Conservation (phyloP, 2,888 invertebrate species). For the Panopea generosa region DNA sequence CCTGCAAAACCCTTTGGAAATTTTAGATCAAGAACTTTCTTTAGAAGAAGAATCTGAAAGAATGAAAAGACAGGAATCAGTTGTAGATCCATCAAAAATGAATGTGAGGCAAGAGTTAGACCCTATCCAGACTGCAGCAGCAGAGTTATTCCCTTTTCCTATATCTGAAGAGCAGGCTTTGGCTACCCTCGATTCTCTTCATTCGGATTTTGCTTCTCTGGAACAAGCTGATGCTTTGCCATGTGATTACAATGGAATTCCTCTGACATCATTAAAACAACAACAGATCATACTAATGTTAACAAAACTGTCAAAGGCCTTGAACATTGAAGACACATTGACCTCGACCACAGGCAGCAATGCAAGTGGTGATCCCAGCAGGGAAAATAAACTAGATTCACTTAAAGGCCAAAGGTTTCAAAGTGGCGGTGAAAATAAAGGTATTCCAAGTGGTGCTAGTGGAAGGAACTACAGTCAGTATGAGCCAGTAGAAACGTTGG, state of each 20-base stretch:
- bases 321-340: constrained; percentile 77
- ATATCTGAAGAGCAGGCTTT: constrained; percentile 65
- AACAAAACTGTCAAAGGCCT: constrained; percentile 73
- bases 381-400: constrained; percentile 5
- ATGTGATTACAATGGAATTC: constrained; percentile 77
- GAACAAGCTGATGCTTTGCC: constrained; percentile 75
- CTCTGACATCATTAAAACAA: constrained; percentile 75
- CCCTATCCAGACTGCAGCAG: constrained; percentile 60
- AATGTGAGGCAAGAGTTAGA: constrained; percentile 46
- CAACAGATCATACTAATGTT: constrained; percentile 79
- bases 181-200: constrained; percentile 72
- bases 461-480: constrained; percentile 11
- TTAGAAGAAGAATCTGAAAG: constrained; percentile 45
- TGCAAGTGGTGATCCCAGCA: constrained; percentile 38
- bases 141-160: constrained; percentile 57
- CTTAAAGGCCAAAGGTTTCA: constrained; percentile 12
- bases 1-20: constrained; percentile 57
- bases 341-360: constrained; percentile 69
- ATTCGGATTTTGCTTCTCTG: constrained; percentile 76
- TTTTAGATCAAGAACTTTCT: constrained; percentile 50
- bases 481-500: constrained; percentile 17
- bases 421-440: neutral
- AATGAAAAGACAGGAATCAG: constrained; percentile 12
- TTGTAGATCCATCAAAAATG: constrained; percentile 4
- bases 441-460: constrained; percentile 27